Base-by-base conservation (phyloP, 2,888 invertebrate species). In the Aphrophora alni region DNA sequence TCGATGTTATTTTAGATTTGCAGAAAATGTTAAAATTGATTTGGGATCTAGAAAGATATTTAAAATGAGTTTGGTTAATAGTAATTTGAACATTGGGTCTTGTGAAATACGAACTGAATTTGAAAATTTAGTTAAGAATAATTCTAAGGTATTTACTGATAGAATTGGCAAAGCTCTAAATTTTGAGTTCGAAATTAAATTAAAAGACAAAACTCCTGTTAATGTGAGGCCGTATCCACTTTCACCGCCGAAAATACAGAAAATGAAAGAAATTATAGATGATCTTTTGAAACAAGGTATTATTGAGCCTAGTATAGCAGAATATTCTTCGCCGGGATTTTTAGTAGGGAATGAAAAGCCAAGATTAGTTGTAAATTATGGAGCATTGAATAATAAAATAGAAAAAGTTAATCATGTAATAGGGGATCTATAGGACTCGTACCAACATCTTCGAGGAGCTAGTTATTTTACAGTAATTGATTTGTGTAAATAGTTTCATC, bases 391-490 rank as follows among this genome's bases (percentile, higher is more conserved):
- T 33, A 33, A 33, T 33, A 33, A 33, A 33, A 33, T 33, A 5
- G 33, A 33, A 33, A 33, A 33, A 33, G 8, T 33, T 33, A 33
- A 33, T 33, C 33, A 33, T 33, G 33, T 33, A 33, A 33, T 33
- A 33, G 38, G 28, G 27, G 74, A 74, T 74, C 24, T 74, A 33
- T 28, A 74, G 28, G 27, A 51, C 10, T 24, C n/a, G 25, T 51
- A 27, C 27, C 59, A 76, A 27, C 68, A 27, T 51, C n/a, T 76
- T 17, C 10, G 25, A 59, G 59, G 24, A 14, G 26, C 26, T 26
- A 38, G 68, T n/a, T 76, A 59, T 27, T 76, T 59, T 28, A 76
- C 59, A 8, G 76, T 76, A 1, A n/a, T 76, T 25, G 76, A 76
- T 27, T 25, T 76, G 27, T 59, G 59, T 59, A 51, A 76, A 12